These are phyloP conservation scores for Xestoiulus laeticollis DNA, from an alignment of 2,888 invertebrate genomes.

Conservation along the genomic window DNA sequence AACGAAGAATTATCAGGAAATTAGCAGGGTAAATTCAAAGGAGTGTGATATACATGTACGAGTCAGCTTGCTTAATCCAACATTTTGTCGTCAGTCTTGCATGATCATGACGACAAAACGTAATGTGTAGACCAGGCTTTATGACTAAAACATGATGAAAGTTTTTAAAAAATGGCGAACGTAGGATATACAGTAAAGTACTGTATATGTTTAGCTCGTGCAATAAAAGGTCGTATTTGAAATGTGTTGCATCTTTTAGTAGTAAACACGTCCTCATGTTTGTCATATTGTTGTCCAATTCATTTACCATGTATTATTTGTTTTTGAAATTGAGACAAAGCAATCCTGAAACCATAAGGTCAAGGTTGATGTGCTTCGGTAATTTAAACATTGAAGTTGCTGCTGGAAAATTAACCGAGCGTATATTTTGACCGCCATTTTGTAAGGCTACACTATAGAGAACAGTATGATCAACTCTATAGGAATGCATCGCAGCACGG, in stretches of 20 bases:
- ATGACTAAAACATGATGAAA: too few relatives aligned
- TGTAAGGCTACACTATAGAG: background rate
- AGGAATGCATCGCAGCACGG: background rate
- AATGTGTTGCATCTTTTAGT: background rate
- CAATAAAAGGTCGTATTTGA: too few relatives aligned
- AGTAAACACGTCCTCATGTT: background rate
- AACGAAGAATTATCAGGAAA: too few relatives aligned
- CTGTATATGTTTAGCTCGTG: too few relatives aligned
- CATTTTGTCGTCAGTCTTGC: too few relatives aligned
- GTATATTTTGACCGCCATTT: slow-evolving; percentile 19
- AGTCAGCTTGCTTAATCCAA: too few relatives aligned
- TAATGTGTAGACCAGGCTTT: too few relatives aligned
- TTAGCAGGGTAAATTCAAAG: too few relatives aligned
- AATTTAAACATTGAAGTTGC: background rate
- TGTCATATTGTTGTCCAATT: background rate
- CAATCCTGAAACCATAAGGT: background rate
- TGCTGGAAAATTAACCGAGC: background rate
- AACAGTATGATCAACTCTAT: background rate
- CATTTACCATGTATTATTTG: background rate
- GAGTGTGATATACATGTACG: too few relatives aligned
- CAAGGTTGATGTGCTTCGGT: background rate
- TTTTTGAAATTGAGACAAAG: background rate
- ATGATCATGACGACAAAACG: too few relatives aligned
- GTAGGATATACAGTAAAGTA: too few relatives aligned
- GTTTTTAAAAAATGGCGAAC: too few relatives aligned